Evolutionary conservation across 2,113 vertebrate genomes (phyloP).

Genomic region (Miniopterus natalensis): DNA sequence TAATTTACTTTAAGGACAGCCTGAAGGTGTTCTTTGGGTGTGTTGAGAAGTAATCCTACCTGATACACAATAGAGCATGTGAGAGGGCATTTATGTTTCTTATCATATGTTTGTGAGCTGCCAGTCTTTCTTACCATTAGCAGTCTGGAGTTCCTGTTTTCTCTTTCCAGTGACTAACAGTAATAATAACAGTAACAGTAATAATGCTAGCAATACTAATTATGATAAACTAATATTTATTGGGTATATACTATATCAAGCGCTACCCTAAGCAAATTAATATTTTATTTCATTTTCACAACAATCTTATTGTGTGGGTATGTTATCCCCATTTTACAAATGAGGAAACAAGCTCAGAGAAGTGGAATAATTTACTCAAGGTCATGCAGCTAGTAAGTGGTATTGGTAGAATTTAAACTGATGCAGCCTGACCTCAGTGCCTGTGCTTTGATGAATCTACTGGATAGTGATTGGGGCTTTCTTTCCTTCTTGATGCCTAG

Average conservation of each 20-base stretch:
- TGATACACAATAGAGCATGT: neutral
- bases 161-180: neutral
- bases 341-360: slow-evolving; percentile 3
- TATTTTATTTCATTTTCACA: slow-evolving; percentile 43
- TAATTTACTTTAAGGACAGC: neutral
- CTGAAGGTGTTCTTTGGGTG: neutral
- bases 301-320: neutral
- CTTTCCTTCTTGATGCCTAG: neutral
- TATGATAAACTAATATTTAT: neutral
- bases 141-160: neutral
- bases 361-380: neutral
- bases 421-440: neutral
- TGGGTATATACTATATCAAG: neutral
- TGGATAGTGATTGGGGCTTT: too few species aligned
- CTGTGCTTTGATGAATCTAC: neutral
- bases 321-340: neutral
- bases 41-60: neutral
- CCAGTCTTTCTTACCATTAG: neutral
- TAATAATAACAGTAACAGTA: neutral
- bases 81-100: neutral
- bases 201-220: neutral
- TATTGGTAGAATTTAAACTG: neutral
- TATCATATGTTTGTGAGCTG: neutral
- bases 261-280: neutral
- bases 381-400: neutral